Base-by-base conservation (phyloP, 1,140 invertebrate species). In the Drosophila seguyi region DNA sequence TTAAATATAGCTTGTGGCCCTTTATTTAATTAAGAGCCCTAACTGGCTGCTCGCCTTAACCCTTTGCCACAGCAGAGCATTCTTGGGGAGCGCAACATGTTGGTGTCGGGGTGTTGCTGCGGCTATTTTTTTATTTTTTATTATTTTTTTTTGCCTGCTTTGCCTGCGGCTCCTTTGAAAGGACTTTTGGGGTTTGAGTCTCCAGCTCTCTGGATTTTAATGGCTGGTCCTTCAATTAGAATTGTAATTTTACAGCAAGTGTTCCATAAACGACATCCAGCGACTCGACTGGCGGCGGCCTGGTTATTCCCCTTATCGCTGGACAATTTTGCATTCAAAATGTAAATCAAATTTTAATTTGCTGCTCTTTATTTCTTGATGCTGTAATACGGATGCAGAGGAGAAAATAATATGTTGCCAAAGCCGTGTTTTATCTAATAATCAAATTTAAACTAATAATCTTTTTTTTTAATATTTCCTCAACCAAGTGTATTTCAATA, bases 291-390 rank as follows among this genome's bases (percentile, higher is more conserved):
- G 55, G 38, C 27, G 59, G 20, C n/a, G n/a, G n/a, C 18, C 50
- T 38, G 58, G 38, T n/a, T 31, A 44, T 39, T 75, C 13, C 38
- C 45, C 45, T 55, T 59, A 68, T 57, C 69, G 38, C 63, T 77
- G 52, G 55, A 56, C 45, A 41, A 50, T 67, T 67, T 48, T 52
- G 50, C 62, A 75, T 75, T 66, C 71, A 56, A 61, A 80, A 60
- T 62, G 66, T 63, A 68, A 79, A 77, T 79, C 39, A 62, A 65
- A 72, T 55, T 80, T 66, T 58, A 74, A 80, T 80, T 80, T 66
- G 61, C 44, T 22, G 56, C 38, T 57, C 67, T 73, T 79, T 31
- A 41, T 68, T 38, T 62, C 39, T 38, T 4, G 14, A 7, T 29
- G n/a, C 36, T 27, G 38, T 41, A 27, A 42, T 27, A 18, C 7